Conservation (phyloP, 2,797 vertebrate species). For the Thripadectes ignobilis region DNA sequence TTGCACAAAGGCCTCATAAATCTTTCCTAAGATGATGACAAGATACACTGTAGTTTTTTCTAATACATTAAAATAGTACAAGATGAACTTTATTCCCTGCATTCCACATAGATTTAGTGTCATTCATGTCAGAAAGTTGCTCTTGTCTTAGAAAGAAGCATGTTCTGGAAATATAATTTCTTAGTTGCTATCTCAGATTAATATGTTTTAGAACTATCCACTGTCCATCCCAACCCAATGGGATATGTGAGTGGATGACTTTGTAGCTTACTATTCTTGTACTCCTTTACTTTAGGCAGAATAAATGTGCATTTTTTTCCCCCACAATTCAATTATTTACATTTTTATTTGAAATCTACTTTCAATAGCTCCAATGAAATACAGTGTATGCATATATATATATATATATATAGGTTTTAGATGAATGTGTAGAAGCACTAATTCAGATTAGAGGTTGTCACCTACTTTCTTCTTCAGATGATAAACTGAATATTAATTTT, state of each 20-base stretch:
- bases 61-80: not conserved
- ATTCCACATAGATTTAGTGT: not conserved
- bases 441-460: not conserved
- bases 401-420: not conserved
- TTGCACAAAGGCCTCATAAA: constrained; percentile 18
- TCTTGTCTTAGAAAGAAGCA: not conserved
- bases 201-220: not conserved
- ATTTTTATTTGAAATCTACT: not conserved
- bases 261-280: not conserved
- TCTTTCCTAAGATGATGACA: not conserved
- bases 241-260: not conserved
- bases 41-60: not conserved
- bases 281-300: not conserved
- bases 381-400: not conserved
- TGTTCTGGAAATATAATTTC: not conserved
- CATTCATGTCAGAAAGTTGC: not conserved
- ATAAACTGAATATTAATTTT: not conserved
- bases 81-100: not conserved
- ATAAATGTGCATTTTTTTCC: not conserved
- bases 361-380: not conserved
- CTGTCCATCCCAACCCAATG: not conserved
- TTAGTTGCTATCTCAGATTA: not conserved
- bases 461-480: not conserved
- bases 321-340: not conserved
- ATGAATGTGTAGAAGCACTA: not conserved